These are phyloP conservation scores for Euspilapteryx auroguttella DNA, from an alignment of 2,888 invertebrate species.

Conservation along the genomic window DNA sequence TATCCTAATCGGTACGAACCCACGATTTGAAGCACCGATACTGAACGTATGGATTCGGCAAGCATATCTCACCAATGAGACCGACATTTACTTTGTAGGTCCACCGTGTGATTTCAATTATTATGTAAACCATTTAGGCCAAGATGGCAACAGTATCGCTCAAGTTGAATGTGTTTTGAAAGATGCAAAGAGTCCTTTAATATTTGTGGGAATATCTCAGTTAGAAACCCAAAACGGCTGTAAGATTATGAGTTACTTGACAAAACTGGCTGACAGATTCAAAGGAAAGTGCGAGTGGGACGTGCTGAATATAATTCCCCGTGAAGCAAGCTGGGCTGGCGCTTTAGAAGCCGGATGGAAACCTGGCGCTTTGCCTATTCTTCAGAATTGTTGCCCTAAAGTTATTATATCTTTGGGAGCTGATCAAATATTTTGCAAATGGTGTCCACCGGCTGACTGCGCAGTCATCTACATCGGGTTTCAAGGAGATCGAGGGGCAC, in stretches of 20 bases:
- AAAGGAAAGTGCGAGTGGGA: constrained; percentile 15
- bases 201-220: constrained; percentile 34
- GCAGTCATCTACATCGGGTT: constrained; percentile 89
- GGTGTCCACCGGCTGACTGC: constrained; percentile 74
- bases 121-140: constrained; percentile 26
- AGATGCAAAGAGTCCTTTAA: constrained; percentile 26
- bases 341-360: constrained; percentile 94
- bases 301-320: constrained; percentile 87
- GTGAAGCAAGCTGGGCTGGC: constrained; percentile 89
- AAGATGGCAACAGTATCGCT: constrained; percentile 13
- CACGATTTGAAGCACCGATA: constrained; percentile 94
- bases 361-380: constrained; percentile 64
- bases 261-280: constrained; percentile 11
- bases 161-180: constrained; percentile 12
- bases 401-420: constrained; percentile 90
- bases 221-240: constrained; percentile 14
- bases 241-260: constrained; percentile 17
- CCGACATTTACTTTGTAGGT: constrained; percentile 83
- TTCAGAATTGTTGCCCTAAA: constrained; percentile 67
- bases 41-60: constrained; percentile 94
- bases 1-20: constrained; percentile 93
- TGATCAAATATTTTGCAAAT: constrained; percentile 79
- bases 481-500: constrained; percentile 93
- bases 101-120: constrained; percentile 90
- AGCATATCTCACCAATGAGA: constrained; percentile 87